Percentiles rank a stretch among this genome's conserved stretches.
phyloP scores from a whole-genome alignment of 2,113 vertebrate genomes.

The Aix galericulata region DNA sequence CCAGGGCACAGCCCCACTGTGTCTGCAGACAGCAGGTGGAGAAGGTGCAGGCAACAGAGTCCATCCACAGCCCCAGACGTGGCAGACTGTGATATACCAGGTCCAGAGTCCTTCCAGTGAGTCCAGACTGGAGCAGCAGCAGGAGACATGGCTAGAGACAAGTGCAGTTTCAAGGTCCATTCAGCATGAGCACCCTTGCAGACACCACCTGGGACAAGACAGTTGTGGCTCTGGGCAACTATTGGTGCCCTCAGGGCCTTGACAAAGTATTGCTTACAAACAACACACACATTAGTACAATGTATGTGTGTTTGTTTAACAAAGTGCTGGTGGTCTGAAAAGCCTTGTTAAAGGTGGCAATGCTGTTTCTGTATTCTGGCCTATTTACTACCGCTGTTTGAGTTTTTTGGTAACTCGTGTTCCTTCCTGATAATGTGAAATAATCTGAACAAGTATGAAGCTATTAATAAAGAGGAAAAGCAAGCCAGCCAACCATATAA shows the following conservation, averaged over 20 bases:
- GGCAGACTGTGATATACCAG: background rate
- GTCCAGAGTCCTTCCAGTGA: background rate
- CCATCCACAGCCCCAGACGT: background rate
- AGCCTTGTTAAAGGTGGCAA: background rate
- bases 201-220: background rate
- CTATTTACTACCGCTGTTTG: constrained; percentile 37
- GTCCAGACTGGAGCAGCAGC: background rate
- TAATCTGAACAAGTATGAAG: constrained; percentile 85
- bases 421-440: constrained; percentile 81
- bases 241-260: fast-evolving
- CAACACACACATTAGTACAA: background rate
- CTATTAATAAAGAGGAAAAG: constrained; percentile 90
- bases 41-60: background rate
- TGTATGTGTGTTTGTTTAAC: fast-evolving
- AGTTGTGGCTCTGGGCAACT: background rate
- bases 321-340: background rate
- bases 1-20: background rate
- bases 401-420: background rate
- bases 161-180: fast-evolving
- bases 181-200: background rate
- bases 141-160: background rate
- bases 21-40: background rate
- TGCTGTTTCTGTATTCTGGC: background rate
- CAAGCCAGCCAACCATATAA: constrained; percentile 89
- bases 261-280: background rate